phyloP scores from a whole-genome alignment of 2,888 invertebrate species.

The Lasioglossum villosulum region DNA sequence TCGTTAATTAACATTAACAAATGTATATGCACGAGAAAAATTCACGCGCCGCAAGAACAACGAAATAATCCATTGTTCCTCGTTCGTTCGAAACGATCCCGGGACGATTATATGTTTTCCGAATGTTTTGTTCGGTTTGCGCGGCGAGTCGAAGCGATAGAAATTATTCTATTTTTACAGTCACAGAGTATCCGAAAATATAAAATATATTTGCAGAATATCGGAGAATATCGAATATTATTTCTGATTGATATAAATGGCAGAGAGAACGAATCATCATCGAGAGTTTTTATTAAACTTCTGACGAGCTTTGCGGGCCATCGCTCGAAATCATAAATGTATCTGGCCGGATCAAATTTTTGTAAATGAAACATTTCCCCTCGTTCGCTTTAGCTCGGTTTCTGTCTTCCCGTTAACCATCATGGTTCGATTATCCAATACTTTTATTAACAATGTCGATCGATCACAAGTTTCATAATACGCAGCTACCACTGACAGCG shows the following conservation, averaged over 20 bases:
- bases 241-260: neutral
- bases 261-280: neutral
- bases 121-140: neutral
- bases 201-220: neutral
- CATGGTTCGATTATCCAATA: constrained; percentile 6
- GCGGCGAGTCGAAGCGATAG: neutral
- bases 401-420: neutral
- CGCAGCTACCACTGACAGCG: constrained; percentile 12
- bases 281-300: neutral
- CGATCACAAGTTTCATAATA: constrained; percentile 42
- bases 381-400: neutral
- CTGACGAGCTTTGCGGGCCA: neutral
- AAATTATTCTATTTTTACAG: neutral
- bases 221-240: neutral
- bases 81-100: neutral
- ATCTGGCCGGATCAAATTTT: neutral
- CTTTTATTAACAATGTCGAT: constrained; percentile 27
- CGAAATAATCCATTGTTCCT: neutral
- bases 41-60: neutral
- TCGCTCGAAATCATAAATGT: neutral
- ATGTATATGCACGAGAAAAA: neutral
- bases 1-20: neutral
- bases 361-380: neutral
- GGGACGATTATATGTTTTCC: neutral
- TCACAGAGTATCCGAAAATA: neutral